These are phyloP conservation scores for Morpho deidamia DNA, from an alignment of 2,888 invertebrate genomes.

Conservation along the genomic window DNA sequence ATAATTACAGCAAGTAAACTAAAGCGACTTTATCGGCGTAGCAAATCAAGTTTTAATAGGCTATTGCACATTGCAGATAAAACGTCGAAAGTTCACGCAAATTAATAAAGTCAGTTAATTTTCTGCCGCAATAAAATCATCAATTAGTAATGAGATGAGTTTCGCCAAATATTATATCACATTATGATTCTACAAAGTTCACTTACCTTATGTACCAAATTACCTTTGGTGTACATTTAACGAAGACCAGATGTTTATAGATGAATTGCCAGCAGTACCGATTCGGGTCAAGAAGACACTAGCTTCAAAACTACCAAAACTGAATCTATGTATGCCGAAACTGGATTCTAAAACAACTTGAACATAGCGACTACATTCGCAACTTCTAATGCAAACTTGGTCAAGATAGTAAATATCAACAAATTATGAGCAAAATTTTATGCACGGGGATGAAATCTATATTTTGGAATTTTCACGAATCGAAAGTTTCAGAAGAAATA, in stretches of 20 bases:
- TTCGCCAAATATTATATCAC: slow-evolving; percentile 14
- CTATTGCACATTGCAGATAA: slow-evolving; percentile 6
- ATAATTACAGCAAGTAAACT: slow-evolving; percentile 1
- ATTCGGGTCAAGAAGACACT: slow-evolving; percentile 66
- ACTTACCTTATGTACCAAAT: slow-evolving; percentile 18
- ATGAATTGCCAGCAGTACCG: slow-evolving; percentile 53
- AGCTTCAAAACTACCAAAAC: slow-evolving; percentile 71
- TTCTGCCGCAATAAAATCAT: slow-evolving; percentile 8
- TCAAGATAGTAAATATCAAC: slow-evolving; percentile 68
- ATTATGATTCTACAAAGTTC: slow-evolving; percentile 15
- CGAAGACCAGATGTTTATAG: slow-evolving; percentile 21
- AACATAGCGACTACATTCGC: slow-evolving; percentile 74
- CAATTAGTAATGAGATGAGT: slow-evolving; percentile 19
- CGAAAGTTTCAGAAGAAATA: slow-evolving; percentile 52
- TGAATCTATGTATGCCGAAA: slow-evolving; percentile 66
- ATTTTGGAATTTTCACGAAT: slow-evolving; percentile 74
- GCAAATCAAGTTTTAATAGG: slow-evolving; percentile 16
- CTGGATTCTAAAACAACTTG: slow-evolving; percentile 68
- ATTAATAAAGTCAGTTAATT: slow-evolving; percentile 11
- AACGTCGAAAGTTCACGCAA: slow-evolving; percentile 11
- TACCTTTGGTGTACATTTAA: slow-evolving; percentile 10
- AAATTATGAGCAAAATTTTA: slow-evolving; percentile 67
- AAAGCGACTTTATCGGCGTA: slow-evolving; percentile 8
- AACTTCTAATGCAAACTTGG: slow-evolving; percentile 73
- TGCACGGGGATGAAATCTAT: slow-evolving; percentile 68